Evolutionary conservation across 2,113 vertebrate species (phyloP), one percentile per base, ranked within the genome.

Genomic region (Rostratula benghalensis): DNA sequence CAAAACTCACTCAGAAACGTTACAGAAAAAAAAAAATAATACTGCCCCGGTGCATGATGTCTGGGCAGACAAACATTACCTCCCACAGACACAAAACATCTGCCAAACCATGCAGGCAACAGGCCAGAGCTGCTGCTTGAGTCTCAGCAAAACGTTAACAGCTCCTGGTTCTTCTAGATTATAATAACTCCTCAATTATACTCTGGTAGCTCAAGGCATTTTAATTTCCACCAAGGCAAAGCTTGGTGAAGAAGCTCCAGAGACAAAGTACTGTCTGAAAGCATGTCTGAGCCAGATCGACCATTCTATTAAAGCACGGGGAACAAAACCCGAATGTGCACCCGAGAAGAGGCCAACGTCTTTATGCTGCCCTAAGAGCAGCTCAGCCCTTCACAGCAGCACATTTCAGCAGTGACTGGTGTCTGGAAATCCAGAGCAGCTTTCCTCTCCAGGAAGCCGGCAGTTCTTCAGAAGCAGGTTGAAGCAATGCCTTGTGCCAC

Each of bases 1-100:
- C 5, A 59, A 97, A 98, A 98, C 79, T 93, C 75, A 30, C 65
- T 39, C 92, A 65, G 59, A 63, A 89, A 77, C 73, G 60, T 75
- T 60, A 53, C 54, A 92, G 6, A 54, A 84, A 84, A 28, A 53
- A 53, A 18, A 54, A 17, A 30, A 30, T 79, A 78, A 43, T 6
- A 24, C 51, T 7, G 83, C 70, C 76, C 60, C 20, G 4, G 71
- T 43, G 69, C 83, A 41, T 0, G 33, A 79, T 60, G 78, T 37
- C 73, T 48, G 76, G 37, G 83, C 76, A 91, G 83, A 24, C 68
- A 86, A 70, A 57, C 37, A 33, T 16, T 21, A 64, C 89, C 82
- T 95, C 74, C 73, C 88, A 71, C 77, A 28, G 68, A 11, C 70
- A 57, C 1, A 10, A 35, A 74, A 24, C 35, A 19, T 50, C 30